Conservation (phyloP, 92 coral and sea anemone species). For the Micromussa lordhowensis region DNA sequence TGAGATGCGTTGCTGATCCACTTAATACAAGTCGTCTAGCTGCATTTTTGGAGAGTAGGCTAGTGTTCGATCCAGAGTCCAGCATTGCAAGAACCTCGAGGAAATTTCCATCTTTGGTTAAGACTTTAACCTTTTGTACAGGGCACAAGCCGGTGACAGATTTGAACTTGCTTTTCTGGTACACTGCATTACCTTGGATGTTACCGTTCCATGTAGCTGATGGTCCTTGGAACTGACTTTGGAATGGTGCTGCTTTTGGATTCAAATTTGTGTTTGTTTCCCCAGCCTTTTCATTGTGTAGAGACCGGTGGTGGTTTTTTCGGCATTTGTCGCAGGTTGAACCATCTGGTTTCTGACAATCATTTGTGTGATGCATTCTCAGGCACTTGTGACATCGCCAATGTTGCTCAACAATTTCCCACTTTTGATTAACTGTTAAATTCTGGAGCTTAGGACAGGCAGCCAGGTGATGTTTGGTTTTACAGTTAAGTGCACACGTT, state of each 20-base stretch:
- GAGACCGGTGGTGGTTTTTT: constrained; percentile 56
- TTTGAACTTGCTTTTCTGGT: constrained; percentile 5
- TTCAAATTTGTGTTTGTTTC: too few relatives aligned
- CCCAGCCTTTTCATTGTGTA: constrained; percentile 33
- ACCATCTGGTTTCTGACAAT: too few relatives aligned
- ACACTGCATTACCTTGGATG: too few relatives aligned
- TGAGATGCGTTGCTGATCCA: constrained; percentile 64
- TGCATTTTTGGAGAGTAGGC: constrained; percentile 25
- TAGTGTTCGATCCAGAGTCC: constrained; percentile 41
- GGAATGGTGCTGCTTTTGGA: constrained; percentile 4
- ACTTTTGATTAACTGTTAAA: neutral
- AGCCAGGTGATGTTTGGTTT: too few relatives aligned
- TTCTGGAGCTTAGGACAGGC: too few relatives aligned
- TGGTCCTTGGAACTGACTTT: constrained; percentile 30
- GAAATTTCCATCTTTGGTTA: constrained; percentile 52
- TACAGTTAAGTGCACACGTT: too few relatives aligned
- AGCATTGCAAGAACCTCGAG: constrained; percentile 69
- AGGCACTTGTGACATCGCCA: constrained; percentile 72
- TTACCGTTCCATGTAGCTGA: constrained; percentile 28
- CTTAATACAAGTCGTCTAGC: constrained; percentile 31
- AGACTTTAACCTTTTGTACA: constrained; percentile 59
- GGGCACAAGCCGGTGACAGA: constrained; percentile 63
- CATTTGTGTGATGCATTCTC: constrained; percentile 65
- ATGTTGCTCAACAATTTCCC: constrained; percentile 62
- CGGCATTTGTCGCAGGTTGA: too few relatives aligned